These are phyloP conservation scores for Macrosteles quadrilineatus DNA, from an alignment of 1,140 invertebrate genomes.

Conservation along the genomic window DNA sequence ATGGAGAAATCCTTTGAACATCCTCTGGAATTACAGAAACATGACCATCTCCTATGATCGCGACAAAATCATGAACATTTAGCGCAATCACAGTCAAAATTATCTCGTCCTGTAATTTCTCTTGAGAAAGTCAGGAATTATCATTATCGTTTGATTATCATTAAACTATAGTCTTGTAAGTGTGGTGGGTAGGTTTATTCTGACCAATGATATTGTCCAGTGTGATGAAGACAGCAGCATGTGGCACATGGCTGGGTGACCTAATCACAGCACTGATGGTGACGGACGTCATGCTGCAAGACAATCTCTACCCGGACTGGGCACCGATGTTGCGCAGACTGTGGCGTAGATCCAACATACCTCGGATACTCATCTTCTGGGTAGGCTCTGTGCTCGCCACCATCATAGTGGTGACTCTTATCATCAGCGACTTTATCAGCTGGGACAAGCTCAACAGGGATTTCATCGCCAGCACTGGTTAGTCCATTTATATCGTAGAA, in stretches of 20 bases:
- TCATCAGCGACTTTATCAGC: constrained; percentile 56
- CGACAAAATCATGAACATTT: too few species aligned
- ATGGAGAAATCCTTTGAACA: too few species aligned
- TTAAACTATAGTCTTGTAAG: too few species aligned
- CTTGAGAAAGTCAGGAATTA: too few species aligned
- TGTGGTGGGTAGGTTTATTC: too few species aligned
- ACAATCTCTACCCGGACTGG: constrained; percentile 58
- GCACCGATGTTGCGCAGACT: constrained; percentile 49
- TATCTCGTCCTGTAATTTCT: too few species aligned
- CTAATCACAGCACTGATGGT: constrained; percentile 59
- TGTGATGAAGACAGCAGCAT: constrained; percentile 60
- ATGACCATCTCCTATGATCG: too few species aligned
- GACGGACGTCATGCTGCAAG: constrained; percentile 62
- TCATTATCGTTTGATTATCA: too few species aligned
- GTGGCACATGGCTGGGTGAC: constrained; percentile 60
- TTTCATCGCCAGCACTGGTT: constrained; percentile 55
- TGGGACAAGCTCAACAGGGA: constrained; percentile 58
- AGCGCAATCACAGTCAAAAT: too few species aligned
- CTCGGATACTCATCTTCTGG: constrained; percentile 59
- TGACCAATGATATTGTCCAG: constrained; percentile 40
- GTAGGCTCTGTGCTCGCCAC: constrained; percentile 51
- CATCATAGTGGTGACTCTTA: constrained; percentile 55
- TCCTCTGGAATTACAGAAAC: too few species aligned
- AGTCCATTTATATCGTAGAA: neutral
- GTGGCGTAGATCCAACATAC: constrained; percentile 51